A percentile compares a stretch with the other conserved stretches of the same genome.
Conservation (phyloP, 2,888 invertebrate genomes). For the Spodoptera picta region DNA sequence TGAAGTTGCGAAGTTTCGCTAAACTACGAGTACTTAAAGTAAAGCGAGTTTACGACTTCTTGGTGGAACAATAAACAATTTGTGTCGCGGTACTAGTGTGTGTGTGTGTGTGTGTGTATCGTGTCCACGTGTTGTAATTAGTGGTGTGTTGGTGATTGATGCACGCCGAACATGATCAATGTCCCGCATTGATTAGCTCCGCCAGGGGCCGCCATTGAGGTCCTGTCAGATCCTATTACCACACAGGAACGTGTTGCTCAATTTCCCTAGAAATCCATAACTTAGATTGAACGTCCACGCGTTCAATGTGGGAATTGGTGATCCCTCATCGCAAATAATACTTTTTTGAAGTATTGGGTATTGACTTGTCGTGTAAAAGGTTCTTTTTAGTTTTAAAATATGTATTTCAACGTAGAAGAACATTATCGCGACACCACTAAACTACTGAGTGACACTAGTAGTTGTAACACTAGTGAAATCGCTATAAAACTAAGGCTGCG, state of each 20-base stretch:
- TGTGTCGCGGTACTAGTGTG: no score
- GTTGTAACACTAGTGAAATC: conserved; percentile 41
- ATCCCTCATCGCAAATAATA: neutral
- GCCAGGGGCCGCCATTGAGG: neutral
- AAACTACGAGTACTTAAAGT: no score
- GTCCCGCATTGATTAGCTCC: conserved; percentile 9
- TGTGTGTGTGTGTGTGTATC: neutral
- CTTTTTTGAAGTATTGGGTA: neutral
- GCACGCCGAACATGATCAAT: conserved; percentile 8
- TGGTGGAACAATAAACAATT: no score
- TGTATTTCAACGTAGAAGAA: conserved; percentile 24
- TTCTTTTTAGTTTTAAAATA: conserved; percentile 15
- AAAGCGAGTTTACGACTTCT: no score
- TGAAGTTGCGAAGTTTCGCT: no score
- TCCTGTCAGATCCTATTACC: conserved; percentile 5
- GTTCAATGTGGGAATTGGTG: neutral
- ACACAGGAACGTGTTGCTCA: conserved; percentile 5
- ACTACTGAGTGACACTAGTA: conserved; percentile 27
- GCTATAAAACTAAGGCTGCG: conserved; percentile 54
- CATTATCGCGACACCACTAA: conserved; percentile 51
- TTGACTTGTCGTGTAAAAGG: no score
- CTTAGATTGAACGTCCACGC: neutral
- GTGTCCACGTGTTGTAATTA: neutral
- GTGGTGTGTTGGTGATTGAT: no score
- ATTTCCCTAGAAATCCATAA: conserved; percentile 2